A percentile compares a stretch with the other conserved stretches of the same genome.
Conservation (phyloP, 1,140 invertebrate genomes). For the Oreohelix idahoensis region DNA sequence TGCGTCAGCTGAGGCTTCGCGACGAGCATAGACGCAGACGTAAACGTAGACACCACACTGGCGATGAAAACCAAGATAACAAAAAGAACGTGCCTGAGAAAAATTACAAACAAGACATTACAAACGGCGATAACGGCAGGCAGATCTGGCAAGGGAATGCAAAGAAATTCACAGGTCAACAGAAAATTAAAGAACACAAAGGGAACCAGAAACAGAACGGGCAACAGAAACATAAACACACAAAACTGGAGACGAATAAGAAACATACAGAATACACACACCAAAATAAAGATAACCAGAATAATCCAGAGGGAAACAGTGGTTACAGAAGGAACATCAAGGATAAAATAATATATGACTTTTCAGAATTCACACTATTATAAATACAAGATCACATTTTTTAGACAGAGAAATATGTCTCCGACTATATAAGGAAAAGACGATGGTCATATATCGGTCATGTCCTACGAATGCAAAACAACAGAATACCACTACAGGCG, state of each 20-base stretch:
- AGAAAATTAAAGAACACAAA: not conserved
- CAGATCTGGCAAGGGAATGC: no score
- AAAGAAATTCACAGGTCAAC: not conserved
- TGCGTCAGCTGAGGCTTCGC: not conserved
- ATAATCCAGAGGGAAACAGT: not conserved
- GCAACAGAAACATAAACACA: not conserved
- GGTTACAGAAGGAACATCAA: not conserved
- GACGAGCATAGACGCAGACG: not conserved
- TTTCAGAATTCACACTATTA: no score
- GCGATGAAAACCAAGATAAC: not conserved
- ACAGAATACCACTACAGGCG: no score
- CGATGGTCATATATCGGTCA: no score
- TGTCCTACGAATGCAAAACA: no score
- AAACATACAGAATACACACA: not conserved
- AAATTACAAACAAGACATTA: not conserved
- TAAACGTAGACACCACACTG: not conserved
- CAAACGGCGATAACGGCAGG: no score
- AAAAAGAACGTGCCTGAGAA: not conserved
- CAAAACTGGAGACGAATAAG: no score
- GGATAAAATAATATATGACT: not conserved
- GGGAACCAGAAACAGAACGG: not conserved
- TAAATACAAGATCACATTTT: no score
- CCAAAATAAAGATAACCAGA: not conserved
- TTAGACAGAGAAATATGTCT: no score
- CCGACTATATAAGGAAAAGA: no score